phyloP scores from a whole-genome alignment of 2,797 vertebrate species.

The Pipistrellus pygmaeus region DNA sequence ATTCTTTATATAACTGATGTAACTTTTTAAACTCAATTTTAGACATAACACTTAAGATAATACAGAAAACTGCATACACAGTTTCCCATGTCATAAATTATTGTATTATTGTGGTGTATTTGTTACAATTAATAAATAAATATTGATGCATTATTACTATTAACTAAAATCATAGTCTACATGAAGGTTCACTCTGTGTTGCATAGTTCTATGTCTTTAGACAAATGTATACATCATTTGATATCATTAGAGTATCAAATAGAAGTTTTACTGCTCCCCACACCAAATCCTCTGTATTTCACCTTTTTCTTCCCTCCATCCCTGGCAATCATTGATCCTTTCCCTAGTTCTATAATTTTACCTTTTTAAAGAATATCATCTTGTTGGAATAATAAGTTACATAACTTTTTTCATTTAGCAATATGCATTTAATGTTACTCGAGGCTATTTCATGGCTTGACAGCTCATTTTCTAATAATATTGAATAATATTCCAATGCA shows the following conservation, averaged over 20 bases:
- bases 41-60: not conserved
- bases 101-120: not conserved
- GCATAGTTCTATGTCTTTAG: not conserved
- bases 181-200: not conserved
- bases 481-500: not conserved
- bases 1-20: not conserved
- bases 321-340: not conserved
- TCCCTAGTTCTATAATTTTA: conserved; percentile 8
- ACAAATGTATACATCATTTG: not conserved
- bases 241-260: not conserved
- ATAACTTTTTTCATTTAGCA: not conserved
- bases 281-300: not conserved
- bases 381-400: not conserved
- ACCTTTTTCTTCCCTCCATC: not conserved
- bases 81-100: not conserved
- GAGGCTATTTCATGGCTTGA: not conserved
- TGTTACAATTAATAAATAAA: not conserved
- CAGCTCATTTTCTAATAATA: not conserved
- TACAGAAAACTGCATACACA: not conserved
- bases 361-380: not conserved
- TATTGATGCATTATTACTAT: not conserved
- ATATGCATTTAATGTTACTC: not conserved
- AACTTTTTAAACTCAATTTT: not conserved
- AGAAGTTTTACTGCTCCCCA: not conserved
- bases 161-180: not conserved